Conservation (phyloP, 1,140 invertebrate species). For the Papilio helenus region DNA sequence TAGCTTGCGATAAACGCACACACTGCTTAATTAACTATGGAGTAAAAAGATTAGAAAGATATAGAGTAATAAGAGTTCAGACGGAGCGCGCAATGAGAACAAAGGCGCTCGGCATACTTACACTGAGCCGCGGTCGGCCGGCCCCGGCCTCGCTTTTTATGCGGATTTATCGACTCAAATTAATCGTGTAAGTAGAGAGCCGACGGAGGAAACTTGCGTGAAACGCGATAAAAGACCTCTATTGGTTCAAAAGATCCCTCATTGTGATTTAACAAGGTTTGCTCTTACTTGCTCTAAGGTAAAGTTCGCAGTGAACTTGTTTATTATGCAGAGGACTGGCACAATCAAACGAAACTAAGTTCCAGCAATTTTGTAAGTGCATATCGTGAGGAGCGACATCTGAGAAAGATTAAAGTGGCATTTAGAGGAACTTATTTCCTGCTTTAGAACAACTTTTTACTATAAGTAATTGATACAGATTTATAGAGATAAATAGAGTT, state of each 20-base stretch:
- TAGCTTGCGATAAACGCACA: conserved; percentile 50
- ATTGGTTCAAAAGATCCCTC: conserved; percentile 63
- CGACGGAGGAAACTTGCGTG: conserved; percentile 73
- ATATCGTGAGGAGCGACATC: neutral
- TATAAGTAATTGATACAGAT: neutral
- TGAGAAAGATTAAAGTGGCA: neutral
- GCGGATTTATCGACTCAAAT: conserved; percentile 81
- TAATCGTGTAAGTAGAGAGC: conserved; percentile 78
- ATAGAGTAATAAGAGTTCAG: conserved; percentile 50
- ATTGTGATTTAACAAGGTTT: conserved; percentile 61
- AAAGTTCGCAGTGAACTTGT: conserved; percentile 45
- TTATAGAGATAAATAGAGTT: neutral
- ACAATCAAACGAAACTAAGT: neutral
- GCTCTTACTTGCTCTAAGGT: conserved; percentile 49
- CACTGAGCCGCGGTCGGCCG: conserved; percentile 68
- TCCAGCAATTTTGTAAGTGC: conserved; percentile 16
- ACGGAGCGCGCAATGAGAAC: conserved; percentile 62
- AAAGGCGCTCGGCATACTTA: conserved; percentile 72
- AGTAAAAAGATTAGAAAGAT: conserved; percentile 55
- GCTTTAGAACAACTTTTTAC: neutral
- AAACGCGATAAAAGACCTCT: conserved; percentile 71
- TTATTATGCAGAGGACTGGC: conserved; percentile 14
- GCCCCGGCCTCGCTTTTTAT: conserved; percentile 75
- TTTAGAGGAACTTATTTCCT: neutral
- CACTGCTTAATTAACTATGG: conserved; percentile 49